A percentile compares a stretch with the other conserved stretches of the same genome.
These are phyloP conservation scores for Lutjanus argentimaculatus DNA, from an alignment of 2,797 vertebrate genomes.

Conservation along the genomic window DNA sequence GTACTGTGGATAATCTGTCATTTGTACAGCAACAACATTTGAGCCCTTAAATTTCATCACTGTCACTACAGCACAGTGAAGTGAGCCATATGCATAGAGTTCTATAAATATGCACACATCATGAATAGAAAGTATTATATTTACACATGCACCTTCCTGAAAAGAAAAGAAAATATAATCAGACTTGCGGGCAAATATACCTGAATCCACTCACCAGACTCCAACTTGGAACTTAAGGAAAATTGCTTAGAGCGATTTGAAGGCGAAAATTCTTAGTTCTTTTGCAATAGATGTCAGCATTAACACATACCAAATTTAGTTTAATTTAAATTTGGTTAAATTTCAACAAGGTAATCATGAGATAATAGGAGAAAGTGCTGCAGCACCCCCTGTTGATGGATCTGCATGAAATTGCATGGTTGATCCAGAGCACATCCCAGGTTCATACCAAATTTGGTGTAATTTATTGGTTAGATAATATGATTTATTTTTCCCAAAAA, in stretches of 20 bases:
- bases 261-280: not conserved
- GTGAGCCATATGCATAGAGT: not conserved
- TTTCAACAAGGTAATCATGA: not conserved
- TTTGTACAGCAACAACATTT: constrained; percentile 25
- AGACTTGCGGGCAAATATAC: not conserved
- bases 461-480: no score
- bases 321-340: not conserved
- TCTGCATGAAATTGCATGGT: not conserved
- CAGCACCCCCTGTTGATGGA: not conserved
- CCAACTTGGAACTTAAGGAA: not conserved
- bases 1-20: constrained; percentile 26
- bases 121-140: not conserved
- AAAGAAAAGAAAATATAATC: not conserved
- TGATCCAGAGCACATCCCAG: not conserved
- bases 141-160: not conserved
- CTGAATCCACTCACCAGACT: not conserved
- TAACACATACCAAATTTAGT: not conserved
- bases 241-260: not conserved
- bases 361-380: not conserved
- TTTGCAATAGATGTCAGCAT: not conserved
- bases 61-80: not conserved
- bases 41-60: not conserved
- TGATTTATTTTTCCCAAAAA: no score
- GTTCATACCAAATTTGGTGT: no score
- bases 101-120: not conserved